Percentiles rank a stretch among this genome's conserved stretches.
These are phyloP conservation scores for human (Homo sapiens) DNA, from an alignment of 2,113 vertebrate species.

Conservation along the genomic window DNA sequence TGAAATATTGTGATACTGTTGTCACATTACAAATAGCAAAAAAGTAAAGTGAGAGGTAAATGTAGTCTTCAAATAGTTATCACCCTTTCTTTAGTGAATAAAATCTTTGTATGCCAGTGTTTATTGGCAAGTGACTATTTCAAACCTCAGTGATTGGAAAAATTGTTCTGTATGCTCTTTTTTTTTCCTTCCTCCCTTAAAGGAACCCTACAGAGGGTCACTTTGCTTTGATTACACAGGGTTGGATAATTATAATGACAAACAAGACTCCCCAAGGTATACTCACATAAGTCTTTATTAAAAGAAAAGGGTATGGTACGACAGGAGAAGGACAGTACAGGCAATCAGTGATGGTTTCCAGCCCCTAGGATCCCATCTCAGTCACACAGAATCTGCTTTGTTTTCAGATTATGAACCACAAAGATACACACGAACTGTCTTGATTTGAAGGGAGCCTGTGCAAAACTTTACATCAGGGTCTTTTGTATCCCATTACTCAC, in stretches of 20 bases:
- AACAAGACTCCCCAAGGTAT: not conserved
- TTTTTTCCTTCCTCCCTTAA: not conserved
- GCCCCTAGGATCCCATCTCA: not conserved
- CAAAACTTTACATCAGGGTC: not conserved
- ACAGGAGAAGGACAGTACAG: not conserved
- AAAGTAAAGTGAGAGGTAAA: not conserved
- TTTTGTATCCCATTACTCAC: not conserved
- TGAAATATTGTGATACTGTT: not conserved
- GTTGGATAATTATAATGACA: not conserved
- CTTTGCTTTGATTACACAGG: not conserved
- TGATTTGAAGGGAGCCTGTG: not conserved
- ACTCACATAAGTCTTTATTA: not conserved
- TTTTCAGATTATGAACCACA: not conserved
- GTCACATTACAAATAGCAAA: not conserved
- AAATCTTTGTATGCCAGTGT: not conserved
- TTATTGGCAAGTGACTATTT: not conserved
- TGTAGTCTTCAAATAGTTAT: not conserved
- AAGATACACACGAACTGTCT: not conserved
- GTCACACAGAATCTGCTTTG: not conserved
- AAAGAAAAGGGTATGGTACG: not conserved
- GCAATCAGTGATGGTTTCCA: not conserved
- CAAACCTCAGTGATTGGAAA: not conserved
- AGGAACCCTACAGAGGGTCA: not conserved
- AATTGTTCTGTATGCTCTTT: not conserved
- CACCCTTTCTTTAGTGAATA: not conserved